A percentile compares a stretch with the other conserved stretches of the same genome.
Conservation (phyloP, 2,797 vertebrate genomes). For the Sebastes melanostomus region DNA sequence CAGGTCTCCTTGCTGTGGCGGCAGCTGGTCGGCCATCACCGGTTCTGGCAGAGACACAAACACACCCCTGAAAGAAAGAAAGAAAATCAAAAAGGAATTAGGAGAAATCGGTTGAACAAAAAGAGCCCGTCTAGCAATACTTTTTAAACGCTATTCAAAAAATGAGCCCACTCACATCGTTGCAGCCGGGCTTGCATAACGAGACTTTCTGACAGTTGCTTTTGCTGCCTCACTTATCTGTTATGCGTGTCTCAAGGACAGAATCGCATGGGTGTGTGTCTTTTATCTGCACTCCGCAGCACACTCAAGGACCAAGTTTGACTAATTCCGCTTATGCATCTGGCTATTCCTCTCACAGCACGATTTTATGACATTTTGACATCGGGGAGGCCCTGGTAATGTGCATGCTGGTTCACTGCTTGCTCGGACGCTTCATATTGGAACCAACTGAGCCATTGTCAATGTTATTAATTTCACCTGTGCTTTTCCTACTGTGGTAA, state of each 20-base stretch:
- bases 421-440: no score
- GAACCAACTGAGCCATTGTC: not conserved
- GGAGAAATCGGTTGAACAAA: no score
- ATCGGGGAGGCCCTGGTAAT: no score
- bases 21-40: constrained; percentile 46
- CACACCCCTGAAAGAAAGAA: constrained; percentile 26
- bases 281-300: constrained; percentile 62
- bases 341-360: not conserved
- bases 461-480: not conserved
- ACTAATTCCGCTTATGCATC: not conserved
- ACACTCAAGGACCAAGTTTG: not conserved
- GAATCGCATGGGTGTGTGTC: constrained; percentile 30
- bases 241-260: constrained; percentile 25
- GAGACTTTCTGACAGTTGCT: constrained; percentile 25
- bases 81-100: no score
- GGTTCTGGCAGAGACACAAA: constrained; percentile 35
- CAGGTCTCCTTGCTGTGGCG: constrained; percentile 20
- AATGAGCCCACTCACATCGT: constrained; percentile 31
- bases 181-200: fast-evolving
- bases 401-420: no score
- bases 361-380: not conserved
- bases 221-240: constrained; percentile 55
- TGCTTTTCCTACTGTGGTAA: not conserved
- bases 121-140: no score
- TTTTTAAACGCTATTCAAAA: no score